Conservation (phyloP, 2,113 vertebrate genomes). For the Actenoides hombroni region DNA sequence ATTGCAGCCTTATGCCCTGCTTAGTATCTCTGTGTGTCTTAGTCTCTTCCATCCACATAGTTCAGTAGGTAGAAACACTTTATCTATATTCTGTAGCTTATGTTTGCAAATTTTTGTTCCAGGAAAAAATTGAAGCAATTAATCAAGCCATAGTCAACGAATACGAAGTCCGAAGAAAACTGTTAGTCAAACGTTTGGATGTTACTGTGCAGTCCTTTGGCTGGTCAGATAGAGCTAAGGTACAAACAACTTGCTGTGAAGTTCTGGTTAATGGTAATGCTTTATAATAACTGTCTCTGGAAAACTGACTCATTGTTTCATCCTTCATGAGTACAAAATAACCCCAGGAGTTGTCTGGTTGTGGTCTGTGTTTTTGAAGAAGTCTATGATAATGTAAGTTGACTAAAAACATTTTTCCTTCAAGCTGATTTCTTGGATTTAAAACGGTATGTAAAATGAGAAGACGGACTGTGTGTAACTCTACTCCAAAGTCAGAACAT, state of each 20-base stretch:
- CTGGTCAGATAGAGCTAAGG: conserved; percentile 97
- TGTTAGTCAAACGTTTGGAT: conserved; percentile 95
- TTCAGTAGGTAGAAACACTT: neutral
- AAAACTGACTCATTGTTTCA: neutral
- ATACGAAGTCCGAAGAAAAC: conserved; percentile 94
- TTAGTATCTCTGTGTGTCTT: neutral
- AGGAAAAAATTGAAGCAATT: conserved; percentile 98
- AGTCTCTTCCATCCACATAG: neutral
- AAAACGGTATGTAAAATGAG: neutral
- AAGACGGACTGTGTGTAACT: neutral
- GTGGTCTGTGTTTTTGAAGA: neutral
- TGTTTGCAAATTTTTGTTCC: conserved; percentile 43
- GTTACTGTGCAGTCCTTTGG: conserved; percentile 98
- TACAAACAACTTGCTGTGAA: conserved; percentile 60
- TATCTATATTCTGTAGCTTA: neutral
- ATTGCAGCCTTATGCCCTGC: neutral
- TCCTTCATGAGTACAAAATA: neutral
- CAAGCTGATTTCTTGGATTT: neutral
- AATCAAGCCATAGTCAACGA: conserved; percentile 96
- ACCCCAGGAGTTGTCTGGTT: neutral
- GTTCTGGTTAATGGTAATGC: neutral
- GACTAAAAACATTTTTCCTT: neutral
- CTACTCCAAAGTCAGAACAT: neutral
- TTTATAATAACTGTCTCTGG: neutral
- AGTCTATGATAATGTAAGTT: neutral